Base-by-base conservation (phyloP, 2,797 vertebrate species). In the Lagodon rhomboides region DNA sequence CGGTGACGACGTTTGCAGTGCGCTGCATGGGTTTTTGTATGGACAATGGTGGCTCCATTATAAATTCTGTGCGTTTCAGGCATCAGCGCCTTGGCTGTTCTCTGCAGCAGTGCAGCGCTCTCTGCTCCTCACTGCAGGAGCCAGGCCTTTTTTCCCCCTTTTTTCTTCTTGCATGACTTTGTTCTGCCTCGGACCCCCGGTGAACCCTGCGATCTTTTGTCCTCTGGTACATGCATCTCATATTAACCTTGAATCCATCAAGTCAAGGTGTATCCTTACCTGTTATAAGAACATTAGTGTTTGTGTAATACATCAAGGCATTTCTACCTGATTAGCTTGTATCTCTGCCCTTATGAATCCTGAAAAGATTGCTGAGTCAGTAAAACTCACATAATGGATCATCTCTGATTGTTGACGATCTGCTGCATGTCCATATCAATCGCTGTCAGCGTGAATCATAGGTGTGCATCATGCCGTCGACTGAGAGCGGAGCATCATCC, bases 21-120 rank as follows among this genome's bases (percentile, higher is more conserved):
- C 15, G 11, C 62, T 73, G 84, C 79, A 59, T 68, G 68, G 75
- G 56, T 62, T 79, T 38, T 59, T 61, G 63, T 68, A 70, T 55
- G 65, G 82, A 83, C 82, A 71, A 85, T 78, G 80, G 86, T 53
- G 64, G 34, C 79, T 82, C 71, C 74, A 79, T 88, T 70, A 38
- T 27, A 82, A 85, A 82, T 68, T 68, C 69, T 79, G 50, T 72
- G 74, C 71, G 51, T 87, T 89, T 84, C 70, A 86, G 76, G 64
- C 80, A 83, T 87, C 80, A 68, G 83, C 20, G 27, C 74, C 84
- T 86, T 79, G 77, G 82, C 85, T 70, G 41, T n/a, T 90, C 79
- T 89, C 89, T 94, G 92, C 92, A 94, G 93, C 93, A 91, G 85
- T 90, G 91, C 91, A 93, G 91, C 84, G 73, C n/a, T 86, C 85